Evolutionary conservation across 2,888 invertebrate species (phyloP), one percentile per base, ranked within the genome.

Genomic region (Acanthosoma haemorrhoidale): DNA sequence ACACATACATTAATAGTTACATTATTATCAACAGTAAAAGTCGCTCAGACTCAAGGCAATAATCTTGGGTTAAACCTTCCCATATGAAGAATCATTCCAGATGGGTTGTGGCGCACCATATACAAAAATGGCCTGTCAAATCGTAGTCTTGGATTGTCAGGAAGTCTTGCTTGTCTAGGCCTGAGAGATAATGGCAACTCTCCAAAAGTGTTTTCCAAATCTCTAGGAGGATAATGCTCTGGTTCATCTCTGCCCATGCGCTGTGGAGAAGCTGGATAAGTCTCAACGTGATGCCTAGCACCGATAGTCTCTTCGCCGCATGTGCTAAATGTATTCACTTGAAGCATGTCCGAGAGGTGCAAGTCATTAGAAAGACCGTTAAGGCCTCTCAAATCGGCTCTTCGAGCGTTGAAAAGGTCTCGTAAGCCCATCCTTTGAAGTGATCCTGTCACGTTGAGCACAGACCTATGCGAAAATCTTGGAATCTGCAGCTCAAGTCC

Each of bases 101-200:
- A 90, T 1, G 93, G 94, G 80, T 94, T 94, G 80, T 94, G 94
- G 77, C 94, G 85, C 13, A 94, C 91, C 76, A 92, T 90, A 80
- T 91, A 94, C 29, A 94, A 82, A 84, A 94, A 94, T 0, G 94
- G 94, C 77, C 92, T 84, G 77, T 94, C 93, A 78, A 92, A 89
- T 76, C 90, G 87, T 77, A 94, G 83, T 78, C 92, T 83, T 4
- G 89, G 90, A 16, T 84, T 82, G 63, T 90, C 87, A 9, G 77
- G 76, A 13, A 88, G 73, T 16, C 73, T 67, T 25, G 71, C 71
- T 21, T 69, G 63, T 3, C 73, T 39, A 6, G 71, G 66, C 38
- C 73, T 63, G 34, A 60, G 38, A 13, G 71, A 32, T 15, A 68
- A 36, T 9, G 68, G 70, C 25, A 61, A 36, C 5, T 69, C 70